phyloP scores from a whole-genome alignment of 2,113 vertebrate genomes.

The Colistium nudipinnis region DNA sequence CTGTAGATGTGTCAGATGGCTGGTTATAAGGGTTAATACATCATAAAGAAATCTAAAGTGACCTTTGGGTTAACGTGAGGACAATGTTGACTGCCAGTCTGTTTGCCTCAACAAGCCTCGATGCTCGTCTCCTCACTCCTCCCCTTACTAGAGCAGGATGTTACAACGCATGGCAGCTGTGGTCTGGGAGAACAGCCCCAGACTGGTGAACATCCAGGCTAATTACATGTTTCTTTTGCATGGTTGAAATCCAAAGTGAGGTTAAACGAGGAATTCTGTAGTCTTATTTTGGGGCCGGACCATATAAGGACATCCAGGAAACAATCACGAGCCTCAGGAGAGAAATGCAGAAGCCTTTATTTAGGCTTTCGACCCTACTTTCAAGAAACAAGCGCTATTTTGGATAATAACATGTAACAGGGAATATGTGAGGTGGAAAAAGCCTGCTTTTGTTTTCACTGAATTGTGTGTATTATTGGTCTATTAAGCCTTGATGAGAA shows the following conservation, averaged over 20 bases:
- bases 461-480: background rate
- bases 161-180: constrained; percentile 47
- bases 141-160: constrained; percentile 44
- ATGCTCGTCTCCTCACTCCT: constrained; percentile 54
- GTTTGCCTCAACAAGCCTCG: constrained; percentile 60
- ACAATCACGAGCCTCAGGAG: constrained; percentile 27
- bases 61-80: constrained; percentile 25
- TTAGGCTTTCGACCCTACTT: constrained; percentile 43
- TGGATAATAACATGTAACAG: constrained; percentile 13
- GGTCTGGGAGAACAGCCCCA: constrained; percentile 64
- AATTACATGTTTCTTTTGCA: constrained; percentile 72
- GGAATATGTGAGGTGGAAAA: constrained; percentile 1
- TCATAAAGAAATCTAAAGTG: constrained; percentile 25
- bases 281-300: constrained; percentile 57
- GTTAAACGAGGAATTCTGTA: constrained; percentile 71
- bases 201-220: constrained; percentile 70
- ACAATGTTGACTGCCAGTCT: constrained; percentile 43
- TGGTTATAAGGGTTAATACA: constrained; percentile 2
- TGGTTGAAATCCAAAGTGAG: constrained; percentile 60
- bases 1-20: background rate
- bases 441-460: background rate
- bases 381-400: constrained; percentile 29
- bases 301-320: constrained; percentile 77
- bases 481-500: background rate
- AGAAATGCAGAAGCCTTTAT: constrained; percentile 49